Percentiles rank a stretch among this genome's conserved stretches.
Evolutionary conservation across 2,113 vertebrate genomes (phyloP).

Genomic region (Bufo gargarizans): DNA sequence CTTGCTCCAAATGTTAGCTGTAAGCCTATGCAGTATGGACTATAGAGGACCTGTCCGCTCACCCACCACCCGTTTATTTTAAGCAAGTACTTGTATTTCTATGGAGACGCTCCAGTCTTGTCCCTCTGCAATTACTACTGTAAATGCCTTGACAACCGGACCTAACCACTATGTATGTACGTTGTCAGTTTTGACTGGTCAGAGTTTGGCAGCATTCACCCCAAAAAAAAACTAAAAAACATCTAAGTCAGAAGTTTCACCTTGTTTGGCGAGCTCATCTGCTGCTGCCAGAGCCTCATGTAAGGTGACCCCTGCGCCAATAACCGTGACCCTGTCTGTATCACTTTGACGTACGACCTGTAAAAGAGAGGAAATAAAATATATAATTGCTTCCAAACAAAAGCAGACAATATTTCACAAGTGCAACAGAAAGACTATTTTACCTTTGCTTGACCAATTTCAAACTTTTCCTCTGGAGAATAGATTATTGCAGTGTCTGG

Average conservation of each 20-base stretch:
- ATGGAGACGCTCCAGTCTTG: no score
- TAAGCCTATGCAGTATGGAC: no score
- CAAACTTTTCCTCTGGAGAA: constrained; percentile 79
- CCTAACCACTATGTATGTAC: no score
- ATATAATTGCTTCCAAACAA: not conserved
- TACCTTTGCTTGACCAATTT: constrained; percentile 82
- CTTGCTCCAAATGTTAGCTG: no score
- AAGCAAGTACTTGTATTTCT: no score
- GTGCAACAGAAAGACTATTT: constrained; percentile 12
- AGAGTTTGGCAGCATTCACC: no score
- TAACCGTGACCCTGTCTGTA: constrained; percentile 77
- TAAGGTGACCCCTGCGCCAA: constrained; percentile 84
- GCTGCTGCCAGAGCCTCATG: constrained; percentile 83
- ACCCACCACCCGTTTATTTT: no score
- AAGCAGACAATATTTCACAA: not conserved
- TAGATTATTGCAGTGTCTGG: constrained; percentile 80
- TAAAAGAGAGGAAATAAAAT: not conserved
- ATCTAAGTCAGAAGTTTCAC: constrained; percentile 53
- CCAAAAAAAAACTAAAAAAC: no score
- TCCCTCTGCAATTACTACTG: no score
- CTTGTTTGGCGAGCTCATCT: constrained; percentile 76
- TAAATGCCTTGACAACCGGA: no score
- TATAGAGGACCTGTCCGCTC: no score
- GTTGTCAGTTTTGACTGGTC: no score
- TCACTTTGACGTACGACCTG: constrained; percentile 80